Evolutionary conservation across 2,797 vertebrate genomes (phyloP), one percentile per base, ranked within the genome.

Genomic region (Phoeniculus purpureus): DNA sequence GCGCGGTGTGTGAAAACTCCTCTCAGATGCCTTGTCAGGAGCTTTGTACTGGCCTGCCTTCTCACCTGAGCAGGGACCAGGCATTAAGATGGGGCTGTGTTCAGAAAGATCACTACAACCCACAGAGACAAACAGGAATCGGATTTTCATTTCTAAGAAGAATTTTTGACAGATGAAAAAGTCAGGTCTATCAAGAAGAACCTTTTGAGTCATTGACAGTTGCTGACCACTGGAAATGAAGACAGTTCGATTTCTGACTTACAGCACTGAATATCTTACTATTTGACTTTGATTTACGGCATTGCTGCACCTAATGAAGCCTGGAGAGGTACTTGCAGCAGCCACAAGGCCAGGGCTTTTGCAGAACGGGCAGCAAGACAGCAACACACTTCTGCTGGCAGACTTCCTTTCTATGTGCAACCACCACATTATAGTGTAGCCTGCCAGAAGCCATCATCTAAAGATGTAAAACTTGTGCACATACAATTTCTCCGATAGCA

Each of bases 361-460:
- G 85, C 87, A 47, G 77, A 48, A 43, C 5, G 58, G 83, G 48
- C 78, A 65, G 37, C 50, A 51, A 66, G 20, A 54, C 62, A 90
- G 91, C 89, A 89, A 25, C 8, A 26, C 40, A 79, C 26, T 50
- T 48, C 48, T 55, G 22, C 77, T 56, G 87, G 79, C 73, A 20
- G 8, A 14, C 62, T 92, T 93, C 81, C 82, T 52, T 93, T 76
- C 65, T 72, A 37, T 34, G 43, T 22, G 23, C 91, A 89, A 40
- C 90, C 66, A 80, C 76, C 73, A 82, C 84, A 92, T 90, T 80
- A 84, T 76, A 73, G 56, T 89, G 81, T 90, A 92, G 79, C 81
- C 54, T 94, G 86, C 83, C 94, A 89, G 78, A 77, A 85, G 71
- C 85, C 79, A 62, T 74, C 82, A 58, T 55, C 67, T 85, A 61